phyloP scores from a whole-genome alignment of 1,140 invertebrate species.

The Dendrolimus punctatus region DNA sequence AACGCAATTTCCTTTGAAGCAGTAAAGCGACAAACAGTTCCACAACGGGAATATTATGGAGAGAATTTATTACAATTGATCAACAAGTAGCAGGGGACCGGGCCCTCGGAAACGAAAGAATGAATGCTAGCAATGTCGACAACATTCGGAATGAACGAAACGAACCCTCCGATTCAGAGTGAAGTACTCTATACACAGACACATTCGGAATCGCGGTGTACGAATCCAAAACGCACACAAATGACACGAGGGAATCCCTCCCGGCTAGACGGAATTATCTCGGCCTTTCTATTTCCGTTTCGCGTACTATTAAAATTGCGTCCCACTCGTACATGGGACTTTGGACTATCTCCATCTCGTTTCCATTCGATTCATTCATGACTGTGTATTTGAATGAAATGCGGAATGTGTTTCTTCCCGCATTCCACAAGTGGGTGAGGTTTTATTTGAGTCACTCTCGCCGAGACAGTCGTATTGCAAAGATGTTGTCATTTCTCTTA shows the following conservation, averaged over 20 bases:
- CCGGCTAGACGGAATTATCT: slow-evolving; percentile 69
- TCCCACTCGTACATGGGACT: slow-evolving; percentile 34
- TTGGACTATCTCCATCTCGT: slow-evolving; percentile 38
- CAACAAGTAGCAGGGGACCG: slow-evolving; percentile 68
- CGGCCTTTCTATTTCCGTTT: slow-evolving; percentile 66
- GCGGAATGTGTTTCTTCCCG: slow-evolving; percentile 37
- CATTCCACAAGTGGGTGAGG: slow-evolving; percentile 13
- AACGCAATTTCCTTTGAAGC: slow-evolving; percentile 65
- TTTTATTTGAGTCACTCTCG: not conserved
- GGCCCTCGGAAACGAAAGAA: slow-evolving; percentile 46
- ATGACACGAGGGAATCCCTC: slow-evolving; percentile 69
- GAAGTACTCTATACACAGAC: slow-evolving; percentile 37
- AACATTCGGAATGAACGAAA: slow-evolving; percentile 26
- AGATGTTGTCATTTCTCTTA: no score
- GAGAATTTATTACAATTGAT: slow-evolving; percentile 69
- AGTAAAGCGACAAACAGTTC: slow-evolving; percentile 67
- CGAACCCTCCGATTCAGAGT: slow-evolving; percentile 30
- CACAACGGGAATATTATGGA: slow-evolving; percentile 69
- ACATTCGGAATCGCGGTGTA: slow-evolving; percentile 50
- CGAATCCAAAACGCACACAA: slow-evolving; percentile 66
- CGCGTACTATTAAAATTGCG: slow-evolving; percentile 65
- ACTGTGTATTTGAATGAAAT: slow-evolving; percentile 63
- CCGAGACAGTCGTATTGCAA: no score
- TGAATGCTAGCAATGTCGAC: slow-evolving; percentile 19
- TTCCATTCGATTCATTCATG: slow-evolving; percentile 68